A percentile compares a stretch with the other conserved stretches of the same genome.
Conservation (phyloP, 2,888 invertebrate species). For the Yponomeuta malinellus region DNA sequence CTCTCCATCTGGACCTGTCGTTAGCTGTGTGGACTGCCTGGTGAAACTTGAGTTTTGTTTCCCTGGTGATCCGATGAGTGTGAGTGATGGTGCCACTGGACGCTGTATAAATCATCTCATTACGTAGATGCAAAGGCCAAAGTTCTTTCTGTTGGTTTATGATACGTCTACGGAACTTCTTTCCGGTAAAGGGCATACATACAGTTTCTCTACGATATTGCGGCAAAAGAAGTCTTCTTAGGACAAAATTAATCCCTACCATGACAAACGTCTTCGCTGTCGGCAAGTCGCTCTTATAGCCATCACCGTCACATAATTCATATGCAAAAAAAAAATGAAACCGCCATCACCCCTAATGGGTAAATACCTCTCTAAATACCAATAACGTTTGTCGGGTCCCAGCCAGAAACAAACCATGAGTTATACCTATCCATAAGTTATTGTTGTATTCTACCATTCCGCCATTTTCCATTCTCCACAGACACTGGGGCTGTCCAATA, state of each 20-base stretch:
- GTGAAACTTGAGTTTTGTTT: too few relatives aligned
- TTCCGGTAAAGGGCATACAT: too few relatives aligned
- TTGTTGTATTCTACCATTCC: constrained; percentile 67
- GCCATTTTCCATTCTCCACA: constrained; percentile 76
- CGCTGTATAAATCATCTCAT: too few relatives aligned
- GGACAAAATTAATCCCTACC: constrained; percentile 62
- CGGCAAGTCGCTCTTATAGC: constrained; percentile 50
- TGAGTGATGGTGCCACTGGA: too few relatives aligned
- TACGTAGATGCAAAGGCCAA: too few relatives aligned
- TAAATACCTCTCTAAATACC: constrained; percentile 67
- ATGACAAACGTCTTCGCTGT: constrained; percentile 53
- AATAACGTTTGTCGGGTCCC: constrained; percentile 73
- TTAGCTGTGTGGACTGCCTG: too few relatives aligned
- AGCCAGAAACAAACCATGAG: constrained; percentile 75
- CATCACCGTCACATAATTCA: constrained; percentile 41
- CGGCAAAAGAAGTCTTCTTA: constrained; percentile 27
- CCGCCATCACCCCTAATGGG: constrained; percentile 59
- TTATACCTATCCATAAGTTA: constrained; percentile 71
- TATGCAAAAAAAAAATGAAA: constrained; percentile 49
- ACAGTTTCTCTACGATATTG: too few relatives aligned
- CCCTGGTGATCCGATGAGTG: too few relatives aligned
- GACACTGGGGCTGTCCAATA: constrained; percentile 73
- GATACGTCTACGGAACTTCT: too few relatives aligned
- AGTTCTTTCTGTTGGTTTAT: too few relatives aligned
- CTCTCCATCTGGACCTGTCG: too few relatives aligned